Conservation (phyloP, 1,140 invertebrate species). For the Frieseomelitta varia region DNA sequence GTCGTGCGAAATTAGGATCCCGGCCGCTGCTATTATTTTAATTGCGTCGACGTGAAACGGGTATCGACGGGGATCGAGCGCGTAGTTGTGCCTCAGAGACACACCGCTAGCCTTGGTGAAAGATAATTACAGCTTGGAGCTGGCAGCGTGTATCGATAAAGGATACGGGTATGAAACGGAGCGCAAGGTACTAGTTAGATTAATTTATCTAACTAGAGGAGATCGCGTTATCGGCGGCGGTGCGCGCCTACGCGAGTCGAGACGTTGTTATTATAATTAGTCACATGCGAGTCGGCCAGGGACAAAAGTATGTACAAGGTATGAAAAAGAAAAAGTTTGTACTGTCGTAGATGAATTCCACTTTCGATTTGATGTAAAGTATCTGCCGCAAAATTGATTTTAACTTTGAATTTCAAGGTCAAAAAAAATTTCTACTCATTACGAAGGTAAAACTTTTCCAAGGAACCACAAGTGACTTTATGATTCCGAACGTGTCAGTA, state of each 20-base stretch:
- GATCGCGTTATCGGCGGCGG: slow-evolving; percentile 49
- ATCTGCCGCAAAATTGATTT: too few species aligned
- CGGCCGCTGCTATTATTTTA: slow-evolving; percentile 34
- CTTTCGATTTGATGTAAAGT: too few species aligned
- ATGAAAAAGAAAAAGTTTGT: too few species aligned
- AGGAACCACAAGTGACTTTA: too few species aligned
- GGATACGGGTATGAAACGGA: not conserved
- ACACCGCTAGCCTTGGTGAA: slow-evolving; percentile 18
- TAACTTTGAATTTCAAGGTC: too few species aligned
- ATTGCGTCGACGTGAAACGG: slow-evolving; percentile 29
- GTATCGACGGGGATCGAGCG: not conserved
- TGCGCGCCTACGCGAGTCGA: slow-evolving; percentile 29
- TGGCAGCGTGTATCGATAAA: slow-evolving; percentile 17
- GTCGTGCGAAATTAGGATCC: slow-evolving; percentile 21
- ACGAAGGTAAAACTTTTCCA: too few species aligned
- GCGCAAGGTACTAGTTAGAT: slow-evolving; percentile 35
- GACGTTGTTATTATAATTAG: too few species aligned
- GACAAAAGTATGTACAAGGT: too few species aligned
- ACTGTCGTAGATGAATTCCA: too few species aligned
- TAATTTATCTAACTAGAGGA: slow-evolving; percentile 44
- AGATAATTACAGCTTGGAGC: slow-evolving; percentile 32
- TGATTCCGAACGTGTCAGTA: too few species aligned
- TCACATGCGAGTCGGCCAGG: too few species aligned
- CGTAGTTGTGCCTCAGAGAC: not conserved
- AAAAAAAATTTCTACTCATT: too few species aligned